Conservation (phyloP, 2,888 invertebrate species). For the Lomographa bimaculata region DNA sequence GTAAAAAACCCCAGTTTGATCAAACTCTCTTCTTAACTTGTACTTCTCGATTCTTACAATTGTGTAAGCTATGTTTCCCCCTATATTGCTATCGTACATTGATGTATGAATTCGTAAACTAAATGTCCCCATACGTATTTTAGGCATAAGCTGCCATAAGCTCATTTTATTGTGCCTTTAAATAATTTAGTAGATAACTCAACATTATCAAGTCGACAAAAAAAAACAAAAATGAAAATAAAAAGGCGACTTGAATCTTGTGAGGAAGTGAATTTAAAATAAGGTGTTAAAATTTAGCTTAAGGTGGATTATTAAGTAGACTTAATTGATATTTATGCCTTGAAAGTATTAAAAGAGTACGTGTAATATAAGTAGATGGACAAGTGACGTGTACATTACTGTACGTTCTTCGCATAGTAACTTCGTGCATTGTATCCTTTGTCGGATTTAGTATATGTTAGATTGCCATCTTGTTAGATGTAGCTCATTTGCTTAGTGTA, state of each 20-base stretch:
- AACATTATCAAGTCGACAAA: slow-evolving; percentile 19
- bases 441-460: slow-evolving; percentile 54
- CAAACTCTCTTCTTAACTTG: slow-evolving; percentile 2
- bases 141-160: slow-evolving; percentile 72
- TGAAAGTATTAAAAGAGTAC: slow-evolving; percentile 79
- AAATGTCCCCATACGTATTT: slow-evolving; percentile 51
- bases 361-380: slow-evolving; percentile 68
- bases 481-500: slow-evolving; percentile 46
- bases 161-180: slow-evolving; percentile 71
- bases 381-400: slow-evolving; percentile 78
- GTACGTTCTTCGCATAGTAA: slow-evolving; percentile 78
- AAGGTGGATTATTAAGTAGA: slow-evolving; percentile 65
- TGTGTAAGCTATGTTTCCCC: slow-evolving; percentile 31
- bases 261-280: slow-evolving; percentile 40
- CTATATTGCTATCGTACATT: slow-evolving; percentile 47
- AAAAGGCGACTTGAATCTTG: slow-evolving; percentile 34
- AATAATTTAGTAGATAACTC: slow-evolving; percentile 39
- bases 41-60: slow-evolving; percentile 1
- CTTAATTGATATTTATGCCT: slow-evolving; percentile 68
- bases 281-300: slow-evolving; percentile 64
- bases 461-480: slow-evolving; percentile 46
- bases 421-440: slow-evolving; percentile 75
- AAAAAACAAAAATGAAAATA: slow-evolving; percentile 14
- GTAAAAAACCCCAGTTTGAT: slow-evolving; percentile 8
- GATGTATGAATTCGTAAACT: slow-evolving; percentile 46